Evolutionary conservation across 2,797 vertebrate genomes (phyloP).

Genomic region (Propithecus perrieri): DNA sequence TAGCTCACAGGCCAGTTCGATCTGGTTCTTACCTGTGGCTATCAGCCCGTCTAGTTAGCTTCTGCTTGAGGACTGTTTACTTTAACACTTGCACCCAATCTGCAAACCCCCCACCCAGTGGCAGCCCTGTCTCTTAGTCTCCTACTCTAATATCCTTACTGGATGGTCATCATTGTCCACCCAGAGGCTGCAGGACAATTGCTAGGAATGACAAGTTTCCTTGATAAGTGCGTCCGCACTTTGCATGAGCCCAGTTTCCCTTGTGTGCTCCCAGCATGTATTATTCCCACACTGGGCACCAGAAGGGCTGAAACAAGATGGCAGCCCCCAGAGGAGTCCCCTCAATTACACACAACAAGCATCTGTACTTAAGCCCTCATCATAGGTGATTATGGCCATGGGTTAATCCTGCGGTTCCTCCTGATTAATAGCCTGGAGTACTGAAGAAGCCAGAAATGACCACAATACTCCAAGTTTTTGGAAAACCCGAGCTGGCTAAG

Average conservation of each 20-base stretch:
- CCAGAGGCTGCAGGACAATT: background rate
- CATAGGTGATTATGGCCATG: conserved; percentile 64
- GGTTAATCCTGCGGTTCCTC: conserved; percentile 67
- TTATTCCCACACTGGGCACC: background rate
- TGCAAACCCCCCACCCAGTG: background rate
- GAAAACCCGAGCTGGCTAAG: conserved; percentile 62
- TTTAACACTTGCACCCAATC: background rate
- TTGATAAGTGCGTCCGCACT: background rate
- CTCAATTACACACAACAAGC: conserved; percentile 40
- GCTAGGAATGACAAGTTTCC: background rate
- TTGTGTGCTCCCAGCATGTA: background rate
- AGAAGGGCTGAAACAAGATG: conserved; percentile 7
- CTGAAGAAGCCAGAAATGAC: conserved; percentile 63
- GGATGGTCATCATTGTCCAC: background rate
- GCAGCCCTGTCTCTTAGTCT: background rate
- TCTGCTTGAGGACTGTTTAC: background rate
- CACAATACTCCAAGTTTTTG: conserved; percentile 62
- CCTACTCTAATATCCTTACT: background rate
- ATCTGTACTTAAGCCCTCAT: conserved; percentile 40
- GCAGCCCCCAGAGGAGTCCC: conserved; percentile 30
- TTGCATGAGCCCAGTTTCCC: background rate
- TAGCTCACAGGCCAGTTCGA: background rate
- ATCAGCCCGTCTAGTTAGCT: background rate
- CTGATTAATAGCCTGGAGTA: conserved; percentile 68
- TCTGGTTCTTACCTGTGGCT: background rate